phyloP scores from a whole-genome alignment of 2,113 vertebrate species.

The Psammodynastes pulverulentus region DNA sequence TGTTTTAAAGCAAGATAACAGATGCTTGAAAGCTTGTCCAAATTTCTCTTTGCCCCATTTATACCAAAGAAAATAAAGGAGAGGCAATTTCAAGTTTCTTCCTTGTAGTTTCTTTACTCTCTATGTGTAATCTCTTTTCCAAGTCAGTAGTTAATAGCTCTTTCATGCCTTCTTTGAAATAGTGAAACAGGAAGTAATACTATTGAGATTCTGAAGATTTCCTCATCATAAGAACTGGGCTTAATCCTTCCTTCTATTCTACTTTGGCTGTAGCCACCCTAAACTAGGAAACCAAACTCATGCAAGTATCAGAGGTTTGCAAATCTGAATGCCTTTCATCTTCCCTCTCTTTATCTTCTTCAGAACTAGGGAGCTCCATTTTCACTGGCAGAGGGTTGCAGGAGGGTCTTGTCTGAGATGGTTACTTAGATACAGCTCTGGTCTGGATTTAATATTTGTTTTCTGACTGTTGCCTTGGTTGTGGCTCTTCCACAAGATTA shows the following conservation, averaged over 20 bases:
- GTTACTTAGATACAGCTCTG: not conserved
- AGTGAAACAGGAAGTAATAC: not conserved
- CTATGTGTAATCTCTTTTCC: not conserved
- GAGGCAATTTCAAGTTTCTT: not conserved
- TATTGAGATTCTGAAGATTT: not conserved
- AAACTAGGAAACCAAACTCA: not conserved
- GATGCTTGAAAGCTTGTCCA: not conserved
- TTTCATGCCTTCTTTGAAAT: not conserved
- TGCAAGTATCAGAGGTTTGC: not conserved
- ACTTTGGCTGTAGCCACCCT: not conserved
- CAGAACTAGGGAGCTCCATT: not conserved
- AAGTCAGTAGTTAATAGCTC: not conserved
- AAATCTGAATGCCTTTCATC: not conserved
- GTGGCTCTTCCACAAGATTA: not conserved
- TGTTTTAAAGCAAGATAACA: not conserved
- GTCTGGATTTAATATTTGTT: not conserved
- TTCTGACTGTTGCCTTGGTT: not conserved
- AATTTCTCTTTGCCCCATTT: not conserved
- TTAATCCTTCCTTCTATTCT: not conserved
- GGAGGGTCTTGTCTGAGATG: not conserved
- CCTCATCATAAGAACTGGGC: not conserved
- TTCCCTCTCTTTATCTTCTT: not conserved
- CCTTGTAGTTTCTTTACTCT: not conserved
- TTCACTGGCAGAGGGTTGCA: too few species aligned
- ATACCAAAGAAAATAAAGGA: not conserved